A percentile compares a stretch with the other conserved stretches of the same genome.
These are phyloP conservation scores for Papilio aristodemus DNA, from an alignment of 1,140 invertebrate species.

Conservation along the genomic window DNA sequence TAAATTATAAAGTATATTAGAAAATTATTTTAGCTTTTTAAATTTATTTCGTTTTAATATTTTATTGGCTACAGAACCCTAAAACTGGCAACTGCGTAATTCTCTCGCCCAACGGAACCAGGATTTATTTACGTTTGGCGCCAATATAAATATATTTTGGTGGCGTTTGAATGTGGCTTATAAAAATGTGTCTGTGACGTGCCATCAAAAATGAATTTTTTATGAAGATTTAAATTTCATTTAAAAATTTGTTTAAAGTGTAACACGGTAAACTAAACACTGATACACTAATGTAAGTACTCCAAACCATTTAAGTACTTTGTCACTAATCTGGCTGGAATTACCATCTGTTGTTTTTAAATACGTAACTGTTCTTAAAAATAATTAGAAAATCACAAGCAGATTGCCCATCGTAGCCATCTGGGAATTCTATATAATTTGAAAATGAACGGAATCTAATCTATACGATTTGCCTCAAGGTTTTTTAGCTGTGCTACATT, in stretches of 20 bases:
- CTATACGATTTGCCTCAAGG: slow-evolving; percentile 15
- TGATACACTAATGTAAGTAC: too few relatives aligned
- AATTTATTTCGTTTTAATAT: background rate
- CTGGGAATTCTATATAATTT: background rate
- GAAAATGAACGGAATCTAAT: background rate
- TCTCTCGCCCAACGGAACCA: slow-evolving; percentile 46
- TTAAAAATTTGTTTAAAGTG: background rate
- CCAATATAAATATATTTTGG: slow-evolving; percentile 56
- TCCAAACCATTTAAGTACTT: too few relatives aligned
- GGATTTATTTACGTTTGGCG: slow-evolving; percentile 73
- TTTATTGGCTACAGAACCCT: slow-evolving; percentile 4
- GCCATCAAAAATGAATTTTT: slow-evolving; percentile 37
- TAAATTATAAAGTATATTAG: too few relatives aligned
- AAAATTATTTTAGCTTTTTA: background rate
- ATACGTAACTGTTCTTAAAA: background rate
- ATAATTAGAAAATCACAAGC: background rate
- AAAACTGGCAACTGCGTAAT: slow-evolving; percentile 35
- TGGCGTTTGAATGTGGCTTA: slow-evolving; percentile 52
- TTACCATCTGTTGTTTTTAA: background rate
- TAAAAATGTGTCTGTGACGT: slow-evolving; percentile 51
- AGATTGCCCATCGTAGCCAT: background rate
- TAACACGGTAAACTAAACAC: background rate
- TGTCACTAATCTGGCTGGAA: background rate
- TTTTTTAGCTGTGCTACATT: slow-evolving; percentile 6
- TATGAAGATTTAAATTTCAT: background rate